These are phyloP conservation scores for Drosophila seguyi DNA, from an alignment of 1,140 invertebrate genomes.

Conservation along the genomic window DNA sequence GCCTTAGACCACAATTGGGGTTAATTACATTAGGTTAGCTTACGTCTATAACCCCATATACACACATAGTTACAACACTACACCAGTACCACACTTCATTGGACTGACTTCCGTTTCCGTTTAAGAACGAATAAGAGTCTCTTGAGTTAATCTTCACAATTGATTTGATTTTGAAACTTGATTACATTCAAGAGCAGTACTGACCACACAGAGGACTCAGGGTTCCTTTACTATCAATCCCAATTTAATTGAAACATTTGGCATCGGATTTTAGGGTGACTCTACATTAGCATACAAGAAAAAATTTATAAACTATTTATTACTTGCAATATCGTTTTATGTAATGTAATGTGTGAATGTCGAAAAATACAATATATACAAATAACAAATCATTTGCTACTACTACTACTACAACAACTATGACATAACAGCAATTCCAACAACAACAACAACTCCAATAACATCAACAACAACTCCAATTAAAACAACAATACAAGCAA, in stretches of 20 bases:
- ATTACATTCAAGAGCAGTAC: background rate
- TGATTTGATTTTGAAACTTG: background rate
- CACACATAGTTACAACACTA: conserved; percentile 7
- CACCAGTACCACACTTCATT: conserved; percentile 5
- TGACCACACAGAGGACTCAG: background rate
- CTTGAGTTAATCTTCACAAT: background rate
- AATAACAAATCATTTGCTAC: conserved; percentile 22
- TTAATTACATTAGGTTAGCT: conserved; percentile 20
- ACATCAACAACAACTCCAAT: conserved; percentile 57
- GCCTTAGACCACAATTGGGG: conserved; percentile 19
- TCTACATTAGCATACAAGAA: background rate
- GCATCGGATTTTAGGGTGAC: background rate
- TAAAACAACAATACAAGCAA: conserved; percentile 64
- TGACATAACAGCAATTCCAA: conserved; percentile 49
- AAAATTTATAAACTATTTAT: conserved; percentile 11
- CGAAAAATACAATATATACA: conserved; percentile 11
- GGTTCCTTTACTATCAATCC: no score
- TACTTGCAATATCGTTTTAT: conserved; percentile 38
- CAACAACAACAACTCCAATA: conserved; percentile 64
- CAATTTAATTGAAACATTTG: background rate
- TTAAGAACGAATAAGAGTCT: background rate
- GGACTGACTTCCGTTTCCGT: conserved; percentile 10
- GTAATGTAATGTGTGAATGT: conserved; percentile 52
- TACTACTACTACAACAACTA: conserved; percentile 3
- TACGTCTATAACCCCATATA: conserved; percentile 1